Evolutionary conservation across 2,888 invertebrate species (phyloP).

Genomic region (Nymphalis c-album): DNA sequence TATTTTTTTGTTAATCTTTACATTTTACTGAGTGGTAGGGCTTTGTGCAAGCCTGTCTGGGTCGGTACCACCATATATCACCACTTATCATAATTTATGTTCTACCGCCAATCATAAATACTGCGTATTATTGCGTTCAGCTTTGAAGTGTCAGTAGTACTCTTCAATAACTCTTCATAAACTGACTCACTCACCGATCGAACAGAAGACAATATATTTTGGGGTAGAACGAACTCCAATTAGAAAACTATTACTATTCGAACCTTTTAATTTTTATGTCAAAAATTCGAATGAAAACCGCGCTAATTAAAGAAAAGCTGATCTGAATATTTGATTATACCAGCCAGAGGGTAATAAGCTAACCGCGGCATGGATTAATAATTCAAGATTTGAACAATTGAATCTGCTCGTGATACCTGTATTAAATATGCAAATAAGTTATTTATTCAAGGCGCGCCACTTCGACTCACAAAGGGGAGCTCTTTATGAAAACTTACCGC

Average conservation of each 20-base stretch:
- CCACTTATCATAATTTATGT: no score
- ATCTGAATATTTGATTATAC: conserved; percentile 71
- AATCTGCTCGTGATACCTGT: conserved; percentile 70
- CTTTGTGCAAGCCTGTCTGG: no score
- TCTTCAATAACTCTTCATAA: no score
- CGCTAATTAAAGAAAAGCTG: conserved; percentile 65
- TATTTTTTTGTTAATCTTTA: no score
- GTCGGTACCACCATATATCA: no score
- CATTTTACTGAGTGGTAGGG: no score
- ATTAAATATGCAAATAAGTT: conserved; percentile 79
- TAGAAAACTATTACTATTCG: not conserved
- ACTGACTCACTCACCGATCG: no score
- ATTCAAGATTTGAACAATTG: conserved; percentile 71
- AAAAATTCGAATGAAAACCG: conserved; percentile 39
- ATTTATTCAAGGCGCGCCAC: conserved; percentile 71
- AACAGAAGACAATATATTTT: no score
- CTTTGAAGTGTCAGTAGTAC: no score
- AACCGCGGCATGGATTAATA: conserved; percentile 62
- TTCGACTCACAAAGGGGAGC: conserved; percentile 54
- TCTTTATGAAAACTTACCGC: conserved; percentile 47
- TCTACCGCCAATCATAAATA: no score
- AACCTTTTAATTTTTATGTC: not conserved
- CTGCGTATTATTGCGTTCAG: no score
- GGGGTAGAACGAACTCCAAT: not conserved
- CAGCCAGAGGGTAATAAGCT: conserved; percentile 64